Base-by-base conservation (phyloP, 1,140 invertebrate genomes). In the Tribolium madens region DNA sequence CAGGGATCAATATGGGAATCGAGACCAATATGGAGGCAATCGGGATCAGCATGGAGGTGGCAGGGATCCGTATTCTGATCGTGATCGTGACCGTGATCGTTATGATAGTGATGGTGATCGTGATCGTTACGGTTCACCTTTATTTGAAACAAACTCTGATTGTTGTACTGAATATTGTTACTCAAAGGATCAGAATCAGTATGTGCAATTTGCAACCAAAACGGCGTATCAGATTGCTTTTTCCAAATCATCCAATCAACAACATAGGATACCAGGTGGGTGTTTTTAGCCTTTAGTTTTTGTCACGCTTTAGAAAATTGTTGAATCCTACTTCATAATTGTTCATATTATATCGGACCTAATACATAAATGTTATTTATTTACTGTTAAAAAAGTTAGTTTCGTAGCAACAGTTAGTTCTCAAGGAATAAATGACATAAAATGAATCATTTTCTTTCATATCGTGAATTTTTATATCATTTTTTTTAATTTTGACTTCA, bases 201-300 rank as follows among this genome's bases (percentile, higher is more conserved):
- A 89, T 76, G 85, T 90, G 5, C 87, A 89, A n/a, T 91, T 91
- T 81, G 88, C 87, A 6, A 89, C 89, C 0, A 92, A 91, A 84
- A 92, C 91, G 0, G 88, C 91, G 2, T 92, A 92, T 82, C 87
- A 90, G 79, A 90, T 90, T 79, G 87, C 89, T 15, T 89, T 88
- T 79, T 86, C 87, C 64, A 85, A 84, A 73, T 85, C 86, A 33
- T 85, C 85, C 10, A 88, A 85, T 74, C 85, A 87, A 71, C 85
- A 88, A 57, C 89, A 90, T 76, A 86, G 87, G 69, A 86, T 91
- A 64, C 88, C 88, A 74, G 87, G 90, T 64, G 14, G 12, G 52
- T 57, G 3, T 15, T 50, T 50, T 50, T 47, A n/a, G n/a, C n/a
- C n/a, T n/a, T n/a, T n/a, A n/a, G n/a, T n/a, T n/a, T n/a, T n/a